A percentile compares a stretch with the other conserved stretches of the same genome.
These are phyloP conservation scores for Tanypteryx hageni DNA, from an alignment of 2,888 invertebrate genomes.

Conservation along the genomic window DNA sequence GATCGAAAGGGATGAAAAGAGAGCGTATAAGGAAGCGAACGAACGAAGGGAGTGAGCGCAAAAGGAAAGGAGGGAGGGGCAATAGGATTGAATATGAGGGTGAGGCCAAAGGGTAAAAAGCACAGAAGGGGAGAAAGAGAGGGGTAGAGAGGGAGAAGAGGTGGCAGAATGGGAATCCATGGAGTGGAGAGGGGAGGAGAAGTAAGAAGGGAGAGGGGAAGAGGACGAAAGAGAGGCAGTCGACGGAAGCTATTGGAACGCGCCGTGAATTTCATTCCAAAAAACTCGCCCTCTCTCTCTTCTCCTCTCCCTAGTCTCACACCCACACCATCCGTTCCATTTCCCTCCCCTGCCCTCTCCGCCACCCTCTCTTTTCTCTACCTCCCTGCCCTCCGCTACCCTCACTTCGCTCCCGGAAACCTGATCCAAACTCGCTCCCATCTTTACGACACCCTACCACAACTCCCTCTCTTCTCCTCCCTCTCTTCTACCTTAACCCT, in stretches of 20 bases:
- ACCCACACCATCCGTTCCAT: background rate
- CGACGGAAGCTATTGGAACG: slow-evolving; percentile 55
- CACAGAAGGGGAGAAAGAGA: slow-evolving; percentile 12
- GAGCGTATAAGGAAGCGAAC: background rate
- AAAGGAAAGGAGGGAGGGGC: background rate
- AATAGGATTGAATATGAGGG: background rate
- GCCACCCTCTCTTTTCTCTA: background rate
- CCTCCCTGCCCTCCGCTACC: background rate
- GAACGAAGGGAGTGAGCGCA: slow-evolving; percentile 6
- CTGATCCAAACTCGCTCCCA: slow-evolving; percentile 55
- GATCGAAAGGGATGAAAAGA: background rate
- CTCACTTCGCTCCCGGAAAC: slow-evolving; percentile 34
- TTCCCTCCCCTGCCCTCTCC: background rate
- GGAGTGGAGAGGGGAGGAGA: background rate
- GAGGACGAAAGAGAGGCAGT: background rate
- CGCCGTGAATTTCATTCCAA: slow-evolving; percentile 63
- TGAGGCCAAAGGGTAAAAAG: background rate
- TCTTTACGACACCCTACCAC: slow-evolving; percentile 57
- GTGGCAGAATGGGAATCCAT: background rate
- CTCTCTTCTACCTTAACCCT: background rate
- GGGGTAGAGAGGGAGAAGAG: background rate
- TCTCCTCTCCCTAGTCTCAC: background rate
- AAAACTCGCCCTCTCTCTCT: slow-evolving; percentile 25
- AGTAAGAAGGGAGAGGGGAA: background rate
- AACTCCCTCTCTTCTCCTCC: background rate